phyloP scores from a whole-genome alignment of 2,888 invertebrate genomes.

The Germaria angustata region DNA sequence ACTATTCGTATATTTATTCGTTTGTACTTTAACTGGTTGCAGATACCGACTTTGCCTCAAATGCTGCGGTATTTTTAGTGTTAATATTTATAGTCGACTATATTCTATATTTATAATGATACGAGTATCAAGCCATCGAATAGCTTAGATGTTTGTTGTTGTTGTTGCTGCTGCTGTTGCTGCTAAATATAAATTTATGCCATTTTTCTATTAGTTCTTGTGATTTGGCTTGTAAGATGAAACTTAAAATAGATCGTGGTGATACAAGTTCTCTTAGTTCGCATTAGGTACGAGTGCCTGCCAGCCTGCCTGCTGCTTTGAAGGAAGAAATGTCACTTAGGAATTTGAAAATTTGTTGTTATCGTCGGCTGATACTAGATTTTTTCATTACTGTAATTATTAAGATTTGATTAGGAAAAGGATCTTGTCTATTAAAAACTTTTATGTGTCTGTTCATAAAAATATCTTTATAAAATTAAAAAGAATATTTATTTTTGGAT shows the following conservation, averaged over 20 bases:
- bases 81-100: slow-evolving; percentile 52
- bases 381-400: background rate
- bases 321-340: slow-evolving; percentile 48
- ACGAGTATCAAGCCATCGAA: background rate
- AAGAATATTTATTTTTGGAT: background rate
- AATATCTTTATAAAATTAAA: too few relatives aligned
- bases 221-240: slow-evolving; percentile 22
- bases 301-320: background rate
- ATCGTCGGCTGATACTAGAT: background rate
- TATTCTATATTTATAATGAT: slow-evolving; percentile 46
- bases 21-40: slow-evolving; percentile 8
- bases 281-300: background rate
- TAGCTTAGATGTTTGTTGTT: slow-evolving; percentile 8
- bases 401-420: background rate
- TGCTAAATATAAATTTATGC: slow-evolving; percentile 23
- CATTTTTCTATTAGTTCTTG: slow-evolving; percentile 20
- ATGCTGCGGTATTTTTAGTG: slow-evolving; percentile 39
- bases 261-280: slow-evolving; percentile 41
- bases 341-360: slow-evolving; percentile 42
- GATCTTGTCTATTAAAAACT: background rate
- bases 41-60: slow-evolving; percentile 1
- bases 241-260: slow-evolving; percentile 51
- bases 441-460: background rate
- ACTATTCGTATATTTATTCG: background rate
- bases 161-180: background rate